A percentile compares a stretch with the other conserved stretches of the same genome.
These are phyloP conservation scores for Drosophila vallismaia DNA, from an alignment of 2,888 invertebrate genomes.

Conservation along the genomic window DNA sequence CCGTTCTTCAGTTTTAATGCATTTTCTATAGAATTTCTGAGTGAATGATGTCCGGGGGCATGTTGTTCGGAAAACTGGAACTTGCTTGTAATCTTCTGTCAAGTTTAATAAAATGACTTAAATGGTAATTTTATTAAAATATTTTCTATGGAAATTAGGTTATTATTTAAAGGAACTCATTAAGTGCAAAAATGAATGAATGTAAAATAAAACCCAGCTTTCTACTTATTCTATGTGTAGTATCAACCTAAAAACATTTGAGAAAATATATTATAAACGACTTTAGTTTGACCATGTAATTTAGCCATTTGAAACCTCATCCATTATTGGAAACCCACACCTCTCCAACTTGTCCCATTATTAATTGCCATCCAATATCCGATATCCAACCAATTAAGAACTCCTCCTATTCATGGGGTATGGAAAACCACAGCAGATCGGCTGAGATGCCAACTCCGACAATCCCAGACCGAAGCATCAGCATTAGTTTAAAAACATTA, in stretches of 20 bases:
- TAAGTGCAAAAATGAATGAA: too few species aligned
- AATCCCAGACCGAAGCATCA: slow-evolving; percentile 39
- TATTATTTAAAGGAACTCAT: background rate
- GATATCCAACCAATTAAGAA: slow-evolving; percentile 43
- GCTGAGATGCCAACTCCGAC: slow-evolving; percentile 23
- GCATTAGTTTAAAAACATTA: slow-evolving; percentile 69
- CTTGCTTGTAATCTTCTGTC: background rate
- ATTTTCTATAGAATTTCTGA: slow-evolving; percentile 78
- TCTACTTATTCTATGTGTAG: background rate
- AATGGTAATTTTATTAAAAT: background rate
- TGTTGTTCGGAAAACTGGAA: slow-evolving; percentile 1
- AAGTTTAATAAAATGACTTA: background rate
- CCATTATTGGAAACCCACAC: background rate
- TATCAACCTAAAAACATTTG: background rate
- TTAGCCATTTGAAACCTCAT: background rate
- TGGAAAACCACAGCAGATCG: slow-evolving; percentile 46
- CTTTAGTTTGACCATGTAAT: background rate
- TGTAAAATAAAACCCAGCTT: too few species aligned
- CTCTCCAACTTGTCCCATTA: slow-evolving; percentile 2
- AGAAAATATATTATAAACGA: too few species aligned
- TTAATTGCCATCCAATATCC: slow-evolving; percentile 37
- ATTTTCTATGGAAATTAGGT: background rate
- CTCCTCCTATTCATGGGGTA: slow-evolving; percentile 17
- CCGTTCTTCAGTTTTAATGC: slow-evolving; percentile 75
- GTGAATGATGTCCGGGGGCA: slow-evolving; percentile 54